Percentiles rank a stretch among this genome's conserved stretches.
Conservation (phyloP, 2,797 vertebrate species). For the Triplophysa bombifrons region DNA sequence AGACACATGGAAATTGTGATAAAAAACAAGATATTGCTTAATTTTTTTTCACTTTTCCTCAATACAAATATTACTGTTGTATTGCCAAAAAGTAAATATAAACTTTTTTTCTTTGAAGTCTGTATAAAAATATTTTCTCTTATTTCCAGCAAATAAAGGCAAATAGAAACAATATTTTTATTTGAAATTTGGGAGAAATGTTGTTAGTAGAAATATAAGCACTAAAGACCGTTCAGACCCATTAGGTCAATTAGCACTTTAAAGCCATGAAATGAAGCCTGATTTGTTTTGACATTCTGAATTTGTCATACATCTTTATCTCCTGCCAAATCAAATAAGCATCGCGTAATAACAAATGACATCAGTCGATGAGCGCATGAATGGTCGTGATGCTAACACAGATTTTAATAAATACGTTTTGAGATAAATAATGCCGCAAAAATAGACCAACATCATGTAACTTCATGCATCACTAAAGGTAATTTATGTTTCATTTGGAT, state of each 20-base stretch:
- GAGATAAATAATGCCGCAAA: conserved; percentile 37
- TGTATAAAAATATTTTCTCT: too few relatives aligned
- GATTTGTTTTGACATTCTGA: conserved; percentile 33
- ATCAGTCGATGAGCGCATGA: conserved; percentile 33
- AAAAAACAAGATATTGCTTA: too few relatives aligned
- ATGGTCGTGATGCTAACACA: conserved; percentile 39
- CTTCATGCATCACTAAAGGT: conserved; percentile 1
- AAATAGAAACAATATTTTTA: too few relatives aligned
- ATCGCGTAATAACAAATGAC: conserved; percentile 43
- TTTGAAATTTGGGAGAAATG: too few relatives aligned
- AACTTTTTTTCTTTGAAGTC: too few relatives aligned
- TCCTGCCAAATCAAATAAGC: conserved; percentile 49
- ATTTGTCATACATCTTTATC: conserved; percentile 55
- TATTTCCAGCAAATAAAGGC: too few relatives aligned
- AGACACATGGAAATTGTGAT: too few relatives aligned
- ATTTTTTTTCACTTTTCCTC: too few relatives aligned
- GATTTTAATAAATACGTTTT: conserved; percentile 50
- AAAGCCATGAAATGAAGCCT: background rate
- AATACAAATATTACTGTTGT: too few relatives aligned
- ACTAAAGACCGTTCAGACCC: background rate
- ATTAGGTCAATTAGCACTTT: conserved; percentile 17
- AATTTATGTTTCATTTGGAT: conserved; percentile 55
- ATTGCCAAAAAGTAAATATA: too few relatives aligned
- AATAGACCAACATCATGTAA: conserved; percentile 38
- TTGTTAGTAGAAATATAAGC: background rate